phyloP scores from a whole-genome alignment of 1,140 invertebrate genomes.

The Phymastichus coffea region DNA sequence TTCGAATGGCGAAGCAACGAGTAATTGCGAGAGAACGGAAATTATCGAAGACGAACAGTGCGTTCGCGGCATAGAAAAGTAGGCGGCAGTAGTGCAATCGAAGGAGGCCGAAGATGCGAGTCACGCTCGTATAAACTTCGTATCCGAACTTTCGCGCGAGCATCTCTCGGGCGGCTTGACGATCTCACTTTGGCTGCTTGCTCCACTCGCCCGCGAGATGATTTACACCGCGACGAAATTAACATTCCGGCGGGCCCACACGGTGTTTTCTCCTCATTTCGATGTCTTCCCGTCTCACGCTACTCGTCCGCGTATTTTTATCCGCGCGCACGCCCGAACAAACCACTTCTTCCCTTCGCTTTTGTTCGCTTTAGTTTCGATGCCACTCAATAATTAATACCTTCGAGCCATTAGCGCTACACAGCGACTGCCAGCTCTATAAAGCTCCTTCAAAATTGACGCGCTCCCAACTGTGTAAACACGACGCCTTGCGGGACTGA shows the following conservation, averaged over 20 bases:
- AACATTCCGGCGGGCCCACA: constrained; percentile 40
- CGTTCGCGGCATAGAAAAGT: too few species aligned
- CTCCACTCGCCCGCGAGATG: constrained; percentile 27
- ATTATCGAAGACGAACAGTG: too few species aligned
- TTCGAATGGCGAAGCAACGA: too few species aligned
- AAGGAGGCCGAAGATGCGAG: too few species aligned
- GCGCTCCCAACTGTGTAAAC: constrained; percentile 25
- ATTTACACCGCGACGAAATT: constrained; percentile 43
- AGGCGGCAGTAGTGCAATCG: too few species aligned
- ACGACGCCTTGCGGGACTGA: constrained; percentile 11
- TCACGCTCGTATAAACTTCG: too few species aligned
- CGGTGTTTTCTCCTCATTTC: constrained; percentile 43
- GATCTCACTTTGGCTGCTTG: too few species aligned
- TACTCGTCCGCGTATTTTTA: constrained; percentile 26
- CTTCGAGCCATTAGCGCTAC: constrained; percentile 20
- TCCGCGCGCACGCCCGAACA: neutral
- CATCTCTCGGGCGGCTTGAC: too few species aligned
- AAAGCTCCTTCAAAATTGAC: too few species aligned
- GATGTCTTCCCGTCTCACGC: constrained; percentile 27
- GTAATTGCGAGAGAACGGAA: too few species aligned
- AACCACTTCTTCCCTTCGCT: neutral
- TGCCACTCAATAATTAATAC: constrained; percentile 29
- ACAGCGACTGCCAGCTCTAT: neutral
- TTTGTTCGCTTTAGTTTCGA: neutral
- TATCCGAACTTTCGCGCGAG: too few species aligned